Evolutionary conservation across 2,113 vertebrate species (phyloP).

Genomic region (Colossoma macropomum): DNA sequence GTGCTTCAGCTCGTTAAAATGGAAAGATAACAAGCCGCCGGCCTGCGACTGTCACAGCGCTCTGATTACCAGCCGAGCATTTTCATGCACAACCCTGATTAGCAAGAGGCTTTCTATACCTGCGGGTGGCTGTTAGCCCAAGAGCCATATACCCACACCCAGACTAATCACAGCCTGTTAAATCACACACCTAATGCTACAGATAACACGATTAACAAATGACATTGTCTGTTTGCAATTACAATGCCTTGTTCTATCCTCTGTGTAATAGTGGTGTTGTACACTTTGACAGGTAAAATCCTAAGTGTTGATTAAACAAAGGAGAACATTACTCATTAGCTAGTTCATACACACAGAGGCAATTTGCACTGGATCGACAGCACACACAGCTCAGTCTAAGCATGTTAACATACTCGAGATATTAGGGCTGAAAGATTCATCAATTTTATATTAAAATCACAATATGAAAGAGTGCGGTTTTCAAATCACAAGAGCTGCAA

Average conservation of each 20-base stretch:
- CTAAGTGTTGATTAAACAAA: not conserved
- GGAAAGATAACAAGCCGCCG: slow-evolving; percentile 3
- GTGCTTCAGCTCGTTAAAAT: slow-evolving; percentile 30
- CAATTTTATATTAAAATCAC: not conserved
- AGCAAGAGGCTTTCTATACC: slow-evolving; percentile 11
- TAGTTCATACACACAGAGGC: not conserved
- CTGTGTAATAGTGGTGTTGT: not conserved
- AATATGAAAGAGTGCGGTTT: too few species aligned
- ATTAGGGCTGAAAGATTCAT: too few species aligned
- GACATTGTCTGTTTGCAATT: not conserved
- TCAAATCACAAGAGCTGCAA: too few species aligned
- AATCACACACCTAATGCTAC: not conserved
- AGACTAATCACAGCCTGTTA: slow-evolving; percentile 1
- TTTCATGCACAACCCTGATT: slow-evolving; percentile 12
- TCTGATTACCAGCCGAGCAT: slow-evolving; percentile 32
- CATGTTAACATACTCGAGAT: not conserved
- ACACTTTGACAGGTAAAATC: not conserved
- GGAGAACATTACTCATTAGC: not conserved
- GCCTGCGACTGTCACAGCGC: slow-evolving; percentile 11
- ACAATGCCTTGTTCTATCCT: not conserved
- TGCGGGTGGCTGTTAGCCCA: slow-evolving; percentile 27
- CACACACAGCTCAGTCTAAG: not conserved
- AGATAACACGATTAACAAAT: not conserved
- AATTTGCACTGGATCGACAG: not conserved
- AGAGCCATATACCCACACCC: not conserved